A percentile compares a stretch with the other conserved stretches of the same genome.
These are phyloP conservation scores for Oedothorax gibbosus DNA, from an alignment of 1,140 invertebrate species.

Conservation along the genomic window DNA sequence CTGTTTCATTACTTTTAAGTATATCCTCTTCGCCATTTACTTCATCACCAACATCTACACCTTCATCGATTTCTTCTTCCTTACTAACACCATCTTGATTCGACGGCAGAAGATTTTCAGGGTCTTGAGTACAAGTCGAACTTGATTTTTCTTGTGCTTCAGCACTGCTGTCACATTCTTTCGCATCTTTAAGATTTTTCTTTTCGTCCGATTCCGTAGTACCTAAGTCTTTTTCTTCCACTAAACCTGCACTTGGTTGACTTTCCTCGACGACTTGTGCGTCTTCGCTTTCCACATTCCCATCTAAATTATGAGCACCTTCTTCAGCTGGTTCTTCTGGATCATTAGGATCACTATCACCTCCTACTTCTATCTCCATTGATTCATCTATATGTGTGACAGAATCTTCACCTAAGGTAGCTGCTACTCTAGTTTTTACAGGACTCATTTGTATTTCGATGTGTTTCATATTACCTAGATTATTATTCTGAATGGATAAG, in stretches of 20 bases:
- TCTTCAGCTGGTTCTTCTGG: slow-evolving; percentile 4
- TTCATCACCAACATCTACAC: slow-evolving; percentile 26
- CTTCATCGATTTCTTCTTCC: slow-evolving; percentile 18
- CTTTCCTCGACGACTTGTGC: not conserved
- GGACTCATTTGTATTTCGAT: slow-evolving; percentile 53
- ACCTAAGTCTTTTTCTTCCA: not conserved
- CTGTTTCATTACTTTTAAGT: not conserved
- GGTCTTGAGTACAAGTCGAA: not conserved
- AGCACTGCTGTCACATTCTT: not conserved
- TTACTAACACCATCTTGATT: not conserved
- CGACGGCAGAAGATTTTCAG: not conserved
- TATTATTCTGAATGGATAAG: not conserved
- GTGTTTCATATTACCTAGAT: slow-evolving; percentile 13
- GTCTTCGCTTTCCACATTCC: not conserved
- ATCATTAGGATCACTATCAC: slow-evolving; percentile 40
- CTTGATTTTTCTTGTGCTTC: not conserved
- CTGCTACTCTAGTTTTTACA: slow-evolving; percentile 28
- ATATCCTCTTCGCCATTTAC: not conserved
- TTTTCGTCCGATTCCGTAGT: not conserved
- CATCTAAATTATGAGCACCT: not conserved
- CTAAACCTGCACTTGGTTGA: not conserved
- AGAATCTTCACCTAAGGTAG: slow-evolving; percentile 46
- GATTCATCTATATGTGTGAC: slow-evolving; percentile 31
- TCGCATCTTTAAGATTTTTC: not conserved
- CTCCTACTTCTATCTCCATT: slow-evolving; percentile 49